Evolutionary conservation across 2,888 invertebrate genomes (phyloP).

Genomic region (Papilio elwesi): DNA sequence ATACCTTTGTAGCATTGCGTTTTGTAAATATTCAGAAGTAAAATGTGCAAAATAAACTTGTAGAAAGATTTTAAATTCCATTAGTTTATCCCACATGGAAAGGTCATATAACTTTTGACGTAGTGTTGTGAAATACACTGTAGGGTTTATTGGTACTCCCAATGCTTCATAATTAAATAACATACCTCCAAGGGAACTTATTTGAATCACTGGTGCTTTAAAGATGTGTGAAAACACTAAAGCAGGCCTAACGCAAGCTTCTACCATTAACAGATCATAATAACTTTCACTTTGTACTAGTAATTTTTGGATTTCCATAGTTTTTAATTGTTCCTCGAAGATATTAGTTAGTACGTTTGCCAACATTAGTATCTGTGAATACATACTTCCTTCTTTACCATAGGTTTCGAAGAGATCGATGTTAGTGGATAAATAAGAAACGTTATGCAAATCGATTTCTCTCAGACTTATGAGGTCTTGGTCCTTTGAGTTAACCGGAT

Average conservation of each 20-base stretch:
- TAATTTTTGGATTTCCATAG: constrained; percentile 41
- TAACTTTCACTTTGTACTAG: constrained; percentile 45
- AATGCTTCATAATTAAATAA: constrained; percentile 47
- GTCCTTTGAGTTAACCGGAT: constrained; percentile 58
- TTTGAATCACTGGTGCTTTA: constrained; percentile 59
- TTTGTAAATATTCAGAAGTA: constrained; percentile 40
- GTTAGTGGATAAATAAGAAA: constrained; percentile 56
- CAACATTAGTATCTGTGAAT: constrained; percentile 39
- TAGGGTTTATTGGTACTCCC: constrained; percentile 49
- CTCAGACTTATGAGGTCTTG: constrained; percentile 55
- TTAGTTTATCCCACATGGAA: constrained; percentile 51
- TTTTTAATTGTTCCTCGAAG: constrained; percentile 46
- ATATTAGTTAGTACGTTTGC: constrained; percentile 36
- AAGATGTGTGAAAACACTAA: constrained; percentile 55
- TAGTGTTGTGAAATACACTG: constrained; percentile 46
- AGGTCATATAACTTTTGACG: constrained; percentile 48
- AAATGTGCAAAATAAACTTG: constrained; percentile 10
- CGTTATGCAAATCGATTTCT: constrained; percentile 60
- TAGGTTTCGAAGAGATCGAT: constrained; percentile 41
- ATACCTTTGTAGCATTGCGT: constrained; percentile 45
- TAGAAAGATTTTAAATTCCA: constrained; percentile 39
- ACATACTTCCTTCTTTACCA: constrained; percentile 38
- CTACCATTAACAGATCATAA: constrained; percentile 59
- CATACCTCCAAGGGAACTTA: constrained; percentile 56
- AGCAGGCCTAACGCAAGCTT: constrained; percentile 51